Conservation (phyloP, 2,888 invertebrate genomes). For the Zeuzera pyrina region DNA sequence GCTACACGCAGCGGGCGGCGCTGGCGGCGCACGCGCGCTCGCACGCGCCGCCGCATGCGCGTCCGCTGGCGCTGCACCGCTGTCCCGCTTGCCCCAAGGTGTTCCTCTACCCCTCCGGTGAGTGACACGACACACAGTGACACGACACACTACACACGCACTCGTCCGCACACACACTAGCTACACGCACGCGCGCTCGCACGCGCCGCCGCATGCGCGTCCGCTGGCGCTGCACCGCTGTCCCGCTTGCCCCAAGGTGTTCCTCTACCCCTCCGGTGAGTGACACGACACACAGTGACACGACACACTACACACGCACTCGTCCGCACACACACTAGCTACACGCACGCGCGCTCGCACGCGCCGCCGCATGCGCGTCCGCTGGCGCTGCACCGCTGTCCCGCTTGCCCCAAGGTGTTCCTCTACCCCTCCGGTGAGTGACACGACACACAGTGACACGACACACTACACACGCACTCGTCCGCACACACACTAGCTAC, state of each 20-base stretch:
- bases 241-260: constrained; percentile 23
- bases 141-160: constrained; percentile 54
- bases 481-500: constrained; percentile 75
- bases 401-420: constrained; percentile 28
- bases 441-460: background rate
- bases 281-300: background rate
- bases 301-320: constrained; percentile 58
- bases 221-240: constrained; percentile 77
- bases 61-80: background rate
- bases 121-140: background rate
- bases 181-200: constrained; percentile 38
- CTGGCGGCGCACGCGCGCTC: constrained; percentile 68
- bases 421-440: constrained; percentile 38
- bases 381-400: constrained; percentile 77
- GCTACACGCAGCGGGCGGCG: constrained; percentile 85
- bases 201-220: constrained; percentile 54
- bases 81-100: background rate
- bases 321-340: constrained; percentile 78
- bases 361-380: constrained; percentile 55
- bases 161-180: constrained; percentile 78
- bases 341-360: constrained; percentile 46
- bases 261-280: constrained; percentile 44
- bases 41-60: background rate
- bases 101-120: background rate
- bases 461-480: constrained; percentile 68